Base-by-base conservation (phyloP, 2,113 vertebrate genomes). In the Apus apus region DNA sequence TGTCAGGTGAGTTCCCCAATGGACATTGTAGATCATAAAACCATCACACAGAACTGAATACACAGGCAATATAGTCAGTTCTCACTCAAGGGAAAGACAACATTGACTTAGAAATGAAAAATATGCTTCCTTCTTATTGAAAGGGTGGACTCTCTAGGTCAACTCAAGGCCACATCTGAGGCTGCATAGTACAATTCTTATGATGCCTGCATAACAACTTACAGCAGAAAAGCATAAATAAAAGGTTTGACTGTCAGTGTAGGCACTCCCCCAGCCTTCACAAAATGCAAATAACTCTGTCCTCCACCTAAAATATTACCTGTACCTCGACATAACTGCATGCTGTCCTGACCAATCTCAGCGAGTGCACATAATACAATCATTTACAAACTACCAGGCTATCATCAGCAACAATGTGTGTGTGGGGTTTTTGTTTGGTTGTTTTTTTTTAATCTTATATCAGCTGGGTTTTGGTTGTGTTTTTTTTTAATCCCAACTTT, bases 41-140 rank as follows among this genome's bases (percentile, higher is more conserved):
- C 43, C 94, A 95, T 90, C 78, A 92, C 57, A 43, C 27, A 71
- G 30, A 96, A 95, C 43, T 93, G 76, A 96, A 85, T 54, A 34
- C 46, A 96, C 92, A 95, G 65, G 67, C 85, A 86, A 94, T 53
- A 67, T 1, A 89, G 94, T 54, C 36, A 79, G 66, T 83, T 96
- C 88, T 91, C 53, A 83, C 38, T 82, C 56, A 30, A 50, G 48
- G 45, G 57, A 94, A 96, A 86, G 30, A 8, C 30, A 84, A 26
- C 84, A 80, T 23, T 94, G 72, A 89, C 54, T 95, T 86, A 61
- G 64, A 95, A 82, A 30, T 87, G 71, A 95, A 89, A 89, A 93
- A 91, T n/a, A 89, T 3, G 19, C 46, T 84, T 54, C 67, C 32
- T 54, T 29, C 34, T 58, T 57, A 78, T 18, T 64, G 85, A 51